These are phyloP conservation scores for Merops nubicus DNA, from an alignment of 2,113 vertebrate species.

Conservation along the genomic window DNA sequence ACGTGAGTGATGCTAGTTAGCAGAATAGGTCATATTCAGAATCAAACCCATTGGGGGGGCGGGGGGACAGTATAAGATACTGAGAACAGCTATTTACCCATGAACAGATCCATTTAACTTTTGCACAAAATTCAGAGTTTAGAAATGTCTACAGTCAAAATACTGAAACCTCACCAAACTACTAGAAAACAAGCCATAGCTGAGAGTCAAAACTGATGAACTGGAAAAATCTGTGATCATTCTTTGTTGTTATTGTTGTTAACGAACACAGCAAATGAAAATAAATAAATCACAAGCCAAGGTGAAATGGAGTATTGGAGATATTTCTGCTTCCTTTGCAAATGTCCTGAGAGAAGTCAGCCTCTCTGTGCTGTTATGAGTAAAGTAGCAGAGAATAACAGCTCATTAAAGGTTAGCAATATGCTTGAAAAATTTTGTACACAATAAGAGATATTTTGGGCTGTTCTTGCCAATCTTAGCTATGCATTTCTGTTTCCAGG, in stretches of 20 bases:
- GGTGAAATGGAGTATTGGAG: background rate
- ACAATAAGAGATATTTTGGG: background rate
- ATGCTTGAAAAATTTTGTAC: background rate
- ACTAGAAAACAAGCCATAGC: background rate
- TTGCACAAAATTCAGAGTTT: background rate
- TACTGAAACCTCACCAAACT: background rate
- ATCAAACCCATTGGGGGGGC: background rate
- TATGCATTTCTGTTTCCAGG: background rate
- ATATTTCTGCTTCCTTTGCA: background rate
- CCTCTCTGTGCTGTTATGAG: background rate
- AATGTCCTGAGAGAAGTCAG: background rate
- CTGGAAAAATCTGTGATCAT: background rate
- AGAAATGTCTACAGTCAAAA: background rate
- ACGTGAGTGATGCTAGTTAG: background rate
- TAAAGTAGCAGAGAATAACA: background rate
- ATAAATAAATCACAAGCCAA: background rate
- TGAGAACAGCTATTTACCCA: background rate
- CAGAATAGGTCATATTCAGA: background rate
- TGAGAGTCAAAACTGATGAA: background rate
- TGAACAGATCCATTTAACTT: background rate
- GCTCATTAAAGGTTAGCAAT: background rate
- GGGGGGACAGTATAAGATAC: no score
- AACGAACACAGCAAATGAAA: background rate
- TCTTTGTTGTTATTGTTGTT: background rate
- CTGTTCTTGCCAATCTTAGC: background rate